Conservation (phyloP, 2,113 vertebrate species). For the Camelus dromedarius region DNA sequence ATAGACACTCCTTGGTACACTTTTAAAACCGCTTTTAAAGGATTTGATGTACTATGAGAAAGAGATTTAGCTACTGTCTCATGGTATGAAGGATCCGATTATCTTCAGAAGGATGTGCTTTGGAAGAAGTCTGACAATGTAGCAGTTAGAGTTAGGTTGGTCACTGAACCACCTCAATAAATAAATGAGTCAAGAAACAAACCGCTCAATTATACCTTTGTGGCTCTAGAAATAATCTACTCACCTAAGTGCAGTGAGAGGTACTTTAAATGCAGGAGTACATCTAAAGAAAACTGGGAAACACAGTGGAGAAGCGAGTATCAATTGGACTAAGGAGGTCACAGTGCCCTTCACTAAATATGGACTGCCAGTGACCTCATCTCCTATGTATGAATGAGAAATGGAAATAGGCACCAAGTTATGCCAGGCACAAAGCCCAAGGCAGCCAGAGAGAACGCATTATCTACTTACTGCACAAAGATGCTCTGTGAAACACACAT, state of each 20-base stretch:
- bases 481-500: not conserved
- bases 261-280: not conserved
- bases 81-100: not conserved
- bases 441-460: not conserved
- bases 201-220: not conserved
- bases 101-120: not conserved
- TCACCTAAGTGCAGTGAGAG: not conserved
- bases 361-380: constrained; percentile 64
- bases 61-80: not conserved
- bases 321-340: not conserved
- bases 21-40: not conserved
- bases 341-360: constrained; percentile 63
- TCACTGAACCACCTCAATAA: constrained; percentile 18
- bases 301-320: not conserved
- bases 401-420: constrained; percentile 23
- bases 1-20: not conserved
- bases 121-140: constrained; percentile 12
- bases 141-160: not conserved
- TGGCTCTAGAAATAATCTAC: not conserved
- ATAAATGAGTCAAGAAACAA: not conserved
- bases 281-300: not conserved
- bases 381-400: constrained; percentile 64
- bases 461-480: not conserved
- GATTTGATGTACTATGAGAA: not conserved
- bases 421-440: constrained; percentile 14